These are phyloP conservation scores for Ammodytes dubius DNA, from an alignment of 2,113 vertebrate genomes.

Conservation along the genomic window DNA sequence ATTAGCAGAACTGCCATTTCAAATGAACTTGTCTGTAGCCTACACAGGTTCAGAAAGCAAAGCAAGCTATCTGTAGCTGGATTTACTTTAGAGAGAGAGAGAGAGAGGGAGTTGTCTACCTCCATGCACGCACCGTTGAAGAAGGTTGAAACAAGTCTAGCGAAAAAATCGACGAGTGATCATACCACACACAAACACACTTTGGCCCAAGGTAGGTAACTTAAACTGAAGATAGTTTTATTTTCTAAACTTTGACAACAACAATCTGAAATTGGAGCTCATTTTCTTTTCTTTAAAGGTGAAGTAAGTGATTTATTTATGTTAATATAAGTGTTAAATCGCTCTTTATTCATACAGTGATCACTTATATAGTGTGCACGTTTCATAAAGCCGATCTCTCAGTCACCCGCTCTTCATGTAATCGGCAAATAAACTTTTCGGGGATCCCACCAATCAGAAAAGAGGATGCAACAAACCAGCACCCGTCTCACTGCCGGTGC, in stretches of 20 bases:
- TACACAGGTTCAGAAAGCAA: not conserved
- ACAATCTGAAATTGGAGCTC: not conserved
- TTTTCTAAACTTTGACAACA: not conserved
- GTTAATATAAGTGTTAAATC: no score
- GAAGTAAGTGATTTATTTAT: no score
- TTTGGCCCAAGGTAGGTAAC: not conserved
- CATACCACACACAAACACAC: not conserved
- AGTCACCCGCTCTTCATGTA: no score
- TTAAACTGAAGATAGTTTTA: not conserved
- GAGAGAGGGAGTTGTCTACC: not conserved
- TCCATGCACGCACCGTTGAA: not conserved
- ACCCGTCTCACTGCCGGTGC: no score
- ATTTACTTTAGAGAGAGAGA: slow-evolving; percentile 3
- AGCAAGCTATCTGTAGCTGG: not conserved
- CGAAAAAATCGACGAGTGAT: not conserved
- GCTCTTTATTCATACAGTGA: no score
- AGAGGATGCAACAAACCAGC: no score
- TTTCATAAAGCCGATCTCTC: no score
- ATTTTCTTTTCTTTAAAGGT: no score
- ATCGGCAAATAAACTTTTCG: no score
- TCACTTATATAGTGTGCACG: no score
- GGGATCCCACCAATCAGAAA: no score
- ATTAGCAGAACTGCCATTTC: not conserved
- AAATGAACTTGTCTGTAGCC: not conserved
- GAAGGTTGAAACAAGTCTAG: not conserved